Percentiles rank a stretch among this genome's conserved stretches.
These are phyloP conservation scores for Camponotus pennsylvanicus DNA, from an alignment of 1,140 invertebrate species.

Conservation along the genomic window DNA sequence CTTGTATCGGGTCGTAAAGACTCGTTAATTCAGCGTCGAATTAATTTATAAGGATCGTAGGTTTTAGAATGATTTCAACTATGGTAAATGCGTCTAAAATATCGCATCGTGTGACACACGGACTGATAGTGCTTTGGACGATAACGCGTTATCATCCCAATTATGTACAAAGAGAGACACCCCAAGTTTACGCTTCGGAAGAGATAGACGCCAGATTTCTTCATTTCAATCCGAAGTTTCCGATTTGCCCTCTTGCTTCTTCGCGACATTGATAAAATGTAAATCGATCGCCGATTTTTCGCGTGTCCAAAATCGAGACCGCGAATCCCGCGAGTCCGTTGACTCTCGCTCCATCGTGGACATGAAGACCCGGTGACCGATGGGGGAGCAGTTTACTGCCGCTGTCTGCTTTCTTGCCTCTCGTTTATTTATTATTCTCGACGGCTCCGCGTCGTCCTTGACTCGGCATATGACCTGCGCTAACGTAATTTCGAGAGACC, in stretches of 20 bases:
- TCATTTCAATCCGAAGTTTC: not conserved
- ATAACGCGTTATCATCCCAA: too few relatives aligned
- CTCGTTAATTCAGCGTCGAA: not conserved
- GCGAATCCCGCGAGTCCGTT: not conserved
- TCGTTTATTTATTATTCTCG: constrained; percentile 18
- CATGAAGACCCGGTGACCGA: constrained; percentile 63
- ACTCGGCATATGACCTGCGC: not conserved
- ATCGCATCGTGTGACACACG: not conserved
- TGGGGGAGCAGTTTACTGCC: constrained; percentile 54
- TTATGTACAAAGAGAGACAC: too few relatives aligned
- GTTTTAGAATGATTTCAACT: not conserved
- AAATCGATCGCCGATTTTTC: too few relatives aligned
- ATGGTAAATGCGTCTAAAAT: constrained; percentile 25
- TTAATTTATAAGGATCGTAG: not conserved
- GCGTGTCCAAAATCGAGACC: not conserved
- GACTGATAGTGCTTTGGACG: too few relatives aligned
- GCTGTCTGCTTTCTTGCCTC: not conserved
- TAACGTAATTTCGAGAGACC: not conserved
- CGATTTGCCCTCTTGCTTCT: not conserved
- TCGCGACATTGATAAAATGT: too few relatives aligned
- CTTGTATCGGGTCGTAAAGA: too few relatives aligned
- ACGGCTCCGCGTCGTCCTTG: not conserved
- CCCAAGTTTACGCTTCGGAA: too few relatives aligned
- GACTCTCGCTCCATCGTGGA: constrained; percentile 70
- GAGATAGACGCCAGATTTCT: not conserved